Conservation (phyloP, 1,140 invertebrate genomes). For the Parapsyche elsis region DNA sequence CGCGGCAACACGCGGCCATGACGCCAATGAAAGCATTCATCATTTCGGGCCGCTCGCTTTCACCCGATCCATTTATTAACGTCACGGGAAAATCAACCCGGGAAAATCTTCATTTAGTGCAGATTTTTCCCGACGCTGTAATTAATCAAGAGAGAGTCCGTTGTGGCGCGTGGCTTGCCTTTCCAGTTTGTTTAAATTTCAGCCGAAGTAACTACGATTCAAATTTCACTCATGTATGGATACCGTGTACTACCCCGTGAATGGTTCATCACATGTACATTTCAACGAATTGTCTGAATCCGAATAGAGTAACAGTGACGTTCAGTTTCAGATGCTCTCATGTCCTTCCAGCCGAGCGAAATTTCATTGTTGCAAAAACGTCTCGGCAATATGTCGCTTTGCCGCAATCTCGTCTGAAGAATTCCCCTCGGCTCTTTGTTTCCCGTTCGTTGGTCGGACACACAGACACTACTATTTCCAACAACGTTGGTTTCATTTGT, state of each 20-base stretch:
- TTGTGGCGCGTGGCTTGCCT: not conserved
- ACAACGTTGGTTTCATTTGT: slow-evolving; percentile 36
- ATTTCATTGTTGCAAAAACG: not conserved
- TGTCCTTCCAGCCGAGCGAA: not conserved
- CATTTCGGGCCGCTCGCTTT: not conserved
- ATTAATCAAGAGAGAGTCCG: not conserved
- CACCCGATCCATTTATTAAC: slow-evolving; percentile 1
- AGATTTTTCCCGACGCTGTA: not conserved
- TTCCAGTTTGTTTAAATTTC: too few relatives aligned
- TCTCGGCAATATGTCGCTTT: slow-evolving; percentile 20
- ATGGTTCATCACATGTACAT: too few relatives aligned
- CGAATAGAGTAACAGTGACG: too few relatives aligned
- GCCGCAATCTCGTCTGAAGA: slow-evolving; percentile 13
- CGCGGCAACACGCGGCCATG: not conserved
- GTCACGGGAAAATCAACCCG: not conserved
- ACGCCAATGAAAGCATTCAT: not conserved
- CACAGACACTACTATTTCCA: not conserved
- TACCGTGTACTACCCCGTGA: too few relatives aligned
- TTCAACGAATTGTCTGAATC: too few relatives aligned
- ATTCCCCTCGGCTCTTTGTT: not conserved
- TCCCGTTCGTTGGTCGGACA: not conserved
- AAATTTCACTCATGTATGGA: too few relatives aligned
- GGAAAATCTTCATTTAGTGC: not conserved
- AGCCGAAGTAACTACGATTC: too few relatives aligned
- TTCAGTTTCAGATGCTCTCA: not conserved